A percentile compares a stretch with the other conserved stretches of the same genome.
phyloP scores from a whole-genome alignment of 2,797 vertebrate species.

The Meriones psammophilus region DNA sequence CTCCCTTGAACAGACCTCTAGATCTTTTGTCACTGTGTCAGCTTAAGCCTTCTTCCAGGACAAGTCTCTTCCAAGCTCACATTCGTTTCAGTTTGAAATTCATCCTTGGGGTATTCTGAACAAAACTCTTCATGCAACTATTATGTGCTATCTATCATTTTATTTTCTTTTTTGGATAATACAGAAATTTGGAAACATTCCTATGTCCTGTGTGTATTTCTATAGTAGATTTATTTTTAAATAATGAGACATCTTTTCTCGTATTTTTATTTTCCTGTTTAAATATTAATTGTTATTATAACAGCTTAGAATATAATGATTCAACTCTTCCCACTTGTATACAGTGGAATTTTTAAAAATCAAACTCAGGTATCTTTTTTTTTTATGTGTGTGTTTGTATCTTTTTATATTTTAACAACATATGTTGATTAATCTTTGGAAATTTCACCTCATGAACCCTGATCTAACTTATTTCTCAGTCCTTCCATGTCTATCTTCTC shows the following conservation, averaged over 20 bases:
- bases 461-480: neutral
- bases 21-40: neutral
- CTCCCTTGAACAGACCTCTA: constrained; percentile 14
- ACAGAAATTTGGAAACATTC: neutral
- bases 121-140: neutral
- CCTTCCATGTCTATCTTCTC: neutral
- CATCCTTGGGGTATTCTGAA: constrained; percentile 18
- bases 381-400: neutral
- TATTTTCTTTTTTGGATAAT: constrained; percentile 32
- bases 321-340: neutral
- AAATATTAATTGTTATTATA: neutral
- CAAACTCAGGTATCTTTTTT: neutral
- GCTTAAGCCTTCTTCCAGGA: neutral
- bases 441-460: neutral
- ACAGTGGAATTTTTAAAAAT: neutral
- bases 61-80: neutral
- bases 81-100: constrained; percentile 25
- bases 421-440: too few species aligned
- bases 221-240: neutral
- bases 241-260: neutral
- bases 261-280: constrained; percentile 11
- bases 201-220: neutral
- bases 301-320: neutral
- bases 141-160: neutral
- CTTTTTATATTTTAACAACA: neutral